A percentile compares a stretch with the other conserved stretches of the same genome.
These are phyloP conservation scores for Radopholus similis DNA, from an alignment of 1,140 invertebrate genomes.

Conservation along the genomic window DNA sequence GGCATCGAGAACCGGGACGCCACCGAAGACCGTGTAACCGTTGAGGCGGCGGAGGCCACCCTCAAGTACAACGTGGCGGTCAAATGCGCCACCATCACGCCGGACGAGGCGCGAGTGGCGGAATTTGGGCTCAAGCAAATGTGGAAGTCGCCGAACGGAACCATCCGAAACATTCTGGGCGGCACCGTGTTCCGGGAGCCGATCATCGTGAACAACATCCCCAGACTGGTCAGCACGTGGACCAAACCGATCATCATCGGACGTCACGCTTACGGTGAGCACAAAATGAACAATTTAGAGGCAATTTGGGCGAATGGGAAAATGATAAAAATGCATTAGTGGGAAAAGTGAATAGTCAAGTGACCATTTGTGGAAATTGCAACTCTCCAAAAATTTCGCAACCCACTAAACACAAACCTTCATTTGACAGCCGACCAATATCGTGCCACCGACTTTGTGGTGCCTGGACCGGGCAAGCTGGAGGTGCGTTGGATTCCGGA, in stretches of 20 bases:
- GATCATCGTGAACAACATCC: constrained; percentile 96
- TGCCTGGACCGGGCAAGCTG: constrained; percentile 79
- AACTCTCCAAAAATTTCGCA: no score
- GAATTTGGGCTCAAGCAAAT: constrained; percentile 97
- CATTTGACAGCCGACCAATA: no score
- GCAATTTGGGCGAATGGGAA: no score
- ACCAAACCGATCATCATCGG: constrained; percentile 95
- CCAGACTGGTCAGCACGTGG: constrained; percentile 86
- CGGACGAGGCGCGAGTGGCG: constrained; percentile 74
- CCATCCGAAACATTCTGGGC: constrained; percentile 94
- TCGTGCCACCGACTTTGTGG: constrained; percentile 88
- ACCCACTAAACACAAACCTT: no score
- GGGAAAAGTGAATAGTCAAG: no score
- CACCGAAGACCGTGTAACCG: constrained; percentile 88
- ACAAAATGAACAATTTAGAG: no score
- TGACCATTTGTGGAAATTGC: no score
- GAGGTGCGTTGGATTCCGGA: no score
- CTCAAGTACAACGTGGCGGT: constrained; percentile 96
- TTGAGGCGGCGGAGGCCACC: constrained; percentile 92
- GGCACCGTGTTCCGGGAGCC: constrained; percentile 83
- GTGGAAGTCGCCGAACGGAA: constrained; percentile 99
- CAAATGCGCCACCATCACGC: constrained; percentile 97
- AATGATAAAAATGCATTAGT: no score
- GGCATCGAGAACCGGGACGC: constrained; percentile 88
- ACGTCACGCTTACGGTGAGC: constrained; percentile 90